Conservation (phyloP, 2,113 vertebrate genomes). For the Alexandromys fortis region DNA sequence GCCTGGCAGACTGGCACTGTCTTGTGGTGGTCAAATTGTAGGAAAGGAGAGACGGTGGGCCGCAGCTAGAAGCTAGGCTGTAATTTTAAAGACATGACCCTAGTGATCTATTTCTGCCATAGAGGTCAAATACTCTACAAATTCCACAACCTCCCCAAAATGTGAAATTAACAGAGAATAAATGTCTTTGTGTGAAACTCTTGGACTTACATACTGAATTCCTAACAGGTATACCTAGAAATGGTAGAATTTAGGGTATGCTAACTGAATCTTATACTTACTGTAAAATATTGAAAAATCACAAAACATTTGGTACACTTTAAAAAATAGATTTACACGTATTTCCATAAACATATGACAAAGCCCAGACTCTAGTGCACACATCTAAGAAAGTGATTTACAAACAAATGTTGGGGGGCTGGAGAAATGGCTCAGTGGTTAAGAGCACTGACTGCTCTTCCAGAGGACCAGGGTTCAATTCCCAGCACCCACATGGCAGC, state of each 20-base stretch:
- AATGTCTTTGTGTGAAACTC: background rate
- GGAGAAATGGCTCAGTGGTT: too few relatives aligned
- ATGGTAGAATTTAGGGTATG: background rate
- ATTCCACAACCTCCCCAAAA: background rate
- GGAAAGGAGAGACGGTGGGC: background rate
- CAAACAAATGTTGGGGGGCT: background rate
- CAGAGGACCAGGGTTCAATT: too few relatives aligned
- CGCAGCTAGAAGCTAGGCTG: background rate
- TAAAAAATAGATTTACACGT: background rate
- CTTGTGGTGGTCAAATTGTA: background rate
- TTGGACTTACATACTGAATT: background rate
- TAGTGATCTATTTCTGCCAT: background rate
- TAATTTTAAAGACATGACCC: background rate
- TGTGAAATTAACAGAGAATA: background rate
- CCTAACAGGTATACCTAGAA: background rate
- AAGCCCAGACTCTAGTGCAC: background rate
- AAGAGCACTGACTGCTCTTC: too few relatives aligned
- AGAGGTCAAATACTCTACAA: background rate
- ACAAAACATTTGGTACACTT: background rate
- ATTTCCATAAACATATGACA: background rate
- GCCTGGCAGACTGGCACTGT: background rate
- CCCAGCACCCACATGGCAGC: too few relatives aligned
- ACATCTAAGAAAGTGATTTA: background rate
- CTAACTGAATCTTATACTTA: background rate
- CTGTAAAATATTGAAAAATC: background rate